Evolutionary conservation across 2,888 invertebrate species (phyloP).

Genomic region (Euspilapteryx auroguttella): DNA sequence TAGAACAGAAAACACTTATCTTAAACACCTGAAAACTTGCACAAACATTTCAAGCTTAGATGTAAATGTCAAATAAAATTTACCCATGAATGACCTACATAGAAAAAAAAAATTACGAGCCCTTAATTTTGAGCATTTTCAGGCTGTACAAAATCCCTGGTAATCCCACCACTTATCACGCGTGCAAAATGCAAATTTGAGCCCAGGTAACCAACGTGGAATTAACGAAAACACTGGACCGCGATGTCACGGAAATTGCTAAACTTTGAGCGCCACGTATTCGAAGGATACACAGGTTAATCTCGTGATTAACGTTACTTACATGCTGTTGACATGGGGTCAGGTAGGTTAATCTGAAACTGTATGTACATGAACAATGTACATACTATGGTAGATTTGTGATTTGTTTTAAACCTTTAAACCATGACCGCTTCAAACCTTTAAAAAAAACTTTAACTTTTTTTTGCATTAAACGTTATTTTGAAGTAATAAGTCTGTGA

Average conservation of each 20-base stretch:
- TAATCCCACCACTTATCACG: conserved; percentile 60
- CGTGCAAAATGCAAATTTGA: conserved; percentile 60
- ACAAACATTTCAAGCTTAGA: no score
- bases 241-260: conserved; percentile 44
- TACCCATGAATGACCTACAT: conserved; percentile 7
- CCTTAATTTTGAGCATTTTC: conserved; percentile 50
- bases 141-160: conserved; percentile 53
- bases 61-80: no score
- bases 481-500: no score
- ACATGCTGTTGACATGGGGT: no score
- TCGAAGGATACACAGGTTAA: conserved; percentile 33
- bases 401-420: no score
- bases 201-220: conserved; percentile 36
- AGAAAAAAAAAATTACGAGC: conserved; percentile 46
- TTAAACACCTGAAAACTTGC: no score
- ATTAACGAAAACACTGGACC: conserved; percentile 42
- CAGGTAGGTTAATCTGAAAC: no score
- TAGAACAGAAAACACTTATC: conserved; percentile 17
- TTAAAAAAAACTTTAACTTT: no score
- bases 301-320: conserved; percentile 17
- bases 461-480: no score
- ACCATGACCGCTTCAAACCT: no score
- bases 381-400: no score
- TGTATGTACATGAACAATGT: no score
- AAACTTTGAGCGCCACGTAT: conserved; percentile 41